phyloP scores from a whole-genome alignment of 2,888 invertebrate species.

The Panorpa germanica region DNA sequence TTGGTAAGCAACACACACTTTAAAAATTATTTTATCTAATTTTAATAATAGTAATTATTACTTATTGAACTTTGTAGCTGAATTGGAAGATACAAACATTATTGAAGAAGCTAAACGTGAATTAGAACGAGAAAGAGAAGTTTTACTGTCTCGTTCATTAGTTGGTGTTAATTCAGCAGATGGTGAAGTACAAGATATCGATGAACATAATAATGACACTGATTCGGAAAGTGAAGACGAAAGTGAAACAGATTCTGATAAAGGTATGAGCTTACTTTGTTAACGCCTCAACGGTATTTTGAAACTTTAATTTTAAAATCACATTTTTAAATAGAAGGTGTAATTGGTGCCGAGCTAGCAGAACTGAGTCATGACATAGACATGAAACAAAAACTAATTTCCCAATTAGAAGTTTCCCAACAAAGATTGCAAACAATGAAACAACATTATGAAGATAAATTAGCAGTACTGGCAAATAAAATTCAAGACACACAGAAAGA shows the following conservation, averaged over 20 bases:
- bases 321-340: conserved; percentile 23
- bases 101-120: conserved; percentile 67
- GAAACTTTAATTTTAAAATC: neutral
- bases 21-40: no score
- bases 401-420: conserved; percentile 81
- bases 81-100: conserved; percentile 31
- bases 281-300: neutral
- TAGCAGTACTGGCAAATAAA: conserved; percentile 62
- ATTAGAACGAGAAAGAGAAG: conserved; percentile 43
- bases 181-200: conserved; percentile 35
- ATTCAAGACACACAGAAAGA: conserved; percentile 82
- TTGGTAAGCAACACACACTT: no score
- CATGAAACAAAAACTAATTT: conserved; percentile 85
- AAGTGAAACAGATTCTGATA: conserved; percentile 37
- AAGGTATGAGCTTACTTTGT: conserved; percentile 19
- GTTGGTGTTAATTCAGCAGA: conserved; percentile 29
- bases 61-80: no score
- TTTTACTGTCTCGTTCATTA: conserved; percentile 22
- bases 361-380: conserved; percentile 85
- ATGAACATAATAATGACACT: conserved; percentile 32
- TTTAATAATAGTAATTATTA: no score
- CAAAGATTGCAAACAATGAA: conserved; percentile 67
- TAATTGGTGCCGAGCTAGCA: conserved; percentile 62
- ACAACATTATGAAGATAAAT: conserved; percentile 82
- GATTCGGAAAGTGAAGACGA: conserved; percentile 38